Conservation (phyloP, 2,888 invertebrate genomes). For the Danaus chrysippus region DNA sequence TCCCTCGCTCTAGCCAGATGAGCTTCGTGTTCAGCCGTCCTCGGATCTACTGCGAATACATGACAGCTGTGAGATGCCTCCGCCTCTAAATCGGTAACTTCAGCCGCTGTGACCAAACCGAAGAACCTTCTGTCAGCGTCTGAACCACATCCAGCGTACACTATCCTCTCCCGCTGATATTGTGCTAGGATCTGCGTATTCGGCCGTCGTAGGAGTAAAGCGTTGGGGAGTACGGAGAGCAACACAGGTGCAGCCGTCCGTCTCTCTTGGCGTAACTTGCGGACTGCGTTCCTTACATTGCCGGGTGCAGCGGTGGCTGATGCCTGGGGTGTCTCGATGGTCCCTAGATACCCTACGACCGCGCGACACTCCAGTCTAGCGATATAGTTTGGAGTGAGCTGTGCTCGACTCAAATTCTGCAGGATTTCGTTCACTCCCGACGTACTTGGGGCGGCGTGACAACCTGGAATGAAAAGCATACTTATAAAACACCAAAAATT, state of each 20-base stretch:
- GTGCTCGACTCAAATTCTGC: constrained; percentile 62
- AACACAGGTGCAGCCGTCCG: constrained; percentile 91
- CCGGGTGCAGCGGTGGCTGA: constrained; percentile 86
- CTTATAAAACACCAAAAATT: too few species aligned
- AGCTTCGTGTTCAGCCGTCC: constrained; percentile 88
- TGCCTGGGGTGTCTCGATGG: constrained; percentile 96
- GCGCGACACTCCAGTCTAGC: constrained; percentile 86
- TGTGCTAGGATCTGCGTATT: constrained; percentile 90
- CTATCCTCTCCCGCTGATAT: constrained; percentile 91
- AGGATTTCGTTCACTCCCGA: constrained; percentile 69
- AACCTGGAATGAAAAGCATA: constrained; percentile 48
- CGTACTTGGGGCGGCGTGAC: constrained; percentile 63
- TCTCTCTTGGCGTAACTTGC: constrained; percentile 92
- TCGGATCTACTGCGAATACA: constrained; percentile 95
- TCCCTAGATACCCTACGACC: constrained; percentile 96
- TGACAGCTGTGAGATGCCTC: constrained; percentile 92
- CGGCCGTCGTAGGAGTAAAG: constrained; percentile 87
- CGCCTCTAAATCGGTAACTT: constrained; percentile 64
- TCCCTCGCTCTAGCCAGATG: constrained; percentile 89
- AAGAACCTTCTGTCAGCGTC: constrained; percentile 96
- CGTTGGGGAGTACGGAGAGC: constrained; percentile 90
- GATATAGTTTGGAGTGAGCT: constrained; percentile 61
- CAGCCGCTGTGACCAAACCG: constrained; percentile 93
- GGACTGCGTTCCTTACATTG: constrained; percentile 91
- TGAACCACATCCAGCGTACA: constrained; percentile 93